These are phyloP conservation scores for Bombus fervidus DNA, from an alignment of 1,140 invertebrate species.

Conservation along the genomic window DNA sequence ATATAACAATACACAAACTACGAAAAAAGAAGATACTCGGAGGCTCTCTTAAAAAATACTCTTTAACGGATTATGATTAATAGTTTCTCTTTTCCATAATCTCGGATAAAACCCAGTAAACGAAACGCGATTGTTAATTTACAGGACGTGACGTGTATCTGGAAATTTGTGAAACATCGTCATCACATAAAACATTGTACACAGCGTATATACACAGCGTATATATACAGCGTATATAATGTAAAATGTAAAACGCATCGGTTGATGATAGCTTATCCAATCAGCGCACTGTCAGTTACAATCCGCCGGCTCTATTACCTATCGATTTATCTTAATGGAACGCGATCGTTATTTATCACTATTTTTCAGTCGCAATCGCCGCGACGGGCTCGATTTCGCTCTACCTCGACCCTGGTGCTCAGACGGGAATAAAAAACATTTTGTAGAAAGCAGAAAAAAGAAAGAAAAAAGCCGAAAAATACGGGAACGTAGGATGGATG, in stretches of 20 bases:
- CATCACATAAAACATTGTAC: background rate
- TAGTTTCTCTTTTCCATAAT: background rate
- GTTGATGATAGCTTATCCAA: slow-evolving; percentile 80
- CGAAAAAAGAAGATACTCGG: background rate
- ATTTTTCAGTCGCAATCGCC: slow-evolving; percentile 76
- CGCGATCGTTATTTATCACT: slow-evolving; percentile 80
- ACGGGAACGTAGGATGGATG: background rate
- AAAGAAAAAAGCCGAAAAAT: background rate
- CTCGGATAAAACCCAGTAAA: background rate
- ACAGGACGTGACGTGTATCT: background rate
- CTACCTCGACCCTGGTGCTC: too few species aligned
- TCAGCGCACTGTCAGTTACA: slow-evolving; percentile 80
- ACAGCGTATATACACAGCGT: slow-evolving; percentile 62
- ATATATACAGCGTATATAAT: slow-evolving; percentile 58
- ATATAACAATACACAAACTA: background rate
- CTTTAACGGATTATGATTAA: background rate
- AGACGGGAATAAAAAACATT: too few species aligned
- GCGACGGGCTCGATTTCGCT: slow-evolving; percentile 63
- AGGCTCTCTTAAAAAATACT: background rate
- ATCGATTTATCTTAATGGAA: slow-evolving; percentile 81
- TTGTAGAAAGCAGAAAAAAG: slow-evolving; percentile 5
- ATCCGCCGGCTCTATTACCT: slow-evolving; percentile 78
- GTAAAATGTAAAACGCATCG: slow-evolving; percentile 76
- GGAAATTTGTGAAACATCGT: slow-evolving; percentile 36
- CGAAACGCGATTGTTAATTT: background rate